Evolutionary conservation across 2,797 vertebrate genomes (phyloP).

Genomic region (Euthynnus affinis): DNA sequence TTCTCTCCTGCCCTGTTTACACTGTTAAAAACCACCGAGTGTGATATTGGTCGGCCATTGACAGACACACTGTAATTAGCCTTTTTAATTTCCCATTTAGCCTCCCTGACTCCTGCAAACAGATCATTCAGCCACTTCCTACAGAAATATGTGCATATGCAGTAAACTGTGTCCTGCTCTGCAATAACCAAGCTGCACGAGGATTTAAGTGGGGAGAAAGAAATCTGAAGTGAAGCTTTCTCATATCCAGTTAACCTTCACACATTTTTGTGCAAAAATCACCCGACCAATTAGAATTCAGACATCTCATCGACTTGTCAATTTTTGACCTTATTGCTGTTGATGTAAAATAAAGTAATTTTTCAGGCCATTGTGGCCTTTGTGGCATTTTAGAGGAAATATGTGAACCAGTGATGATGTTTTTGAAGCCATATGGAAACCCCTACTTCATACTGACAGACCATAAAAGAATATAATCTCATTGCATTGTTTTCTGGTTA

Average conservation of each 20-base stretch:
- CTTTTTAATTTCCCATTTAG: slow-evolving; percentile 76
- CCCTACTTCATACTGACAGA: neutral
- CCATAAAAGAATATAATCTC: neutral
- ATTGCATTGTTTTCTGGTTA: neutral
- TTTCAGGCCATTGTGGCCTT: slow-evolving; percentile 16
- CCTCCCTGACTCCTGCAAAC: slow-evolving; percentile 56
- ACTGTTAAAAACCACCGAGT: slow-evolving; percentile 71
- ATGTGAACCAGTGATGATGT: neutral
- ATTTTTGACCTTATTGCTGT: slow-evolving; percentile 21
- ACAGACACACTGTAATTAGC: slow-evolving; percentile 73
- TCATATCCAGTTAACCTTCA: slow-evolving; percentile 48
- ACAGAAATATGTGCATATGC: slow-evolving; percentile 52
- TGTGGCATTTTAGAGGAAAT: neutral
- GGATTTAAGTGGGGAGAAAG: neutral
- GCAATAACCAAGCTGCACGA: neutral
- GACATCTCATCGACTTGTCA: neutral
- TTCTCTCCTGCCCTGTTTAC: slow-evolving; percentile 55
- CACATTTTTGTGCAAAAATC: neutral
- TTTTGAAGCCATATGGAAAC: slow-evolving; percentile 10
- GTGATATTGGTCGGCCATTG: slow-evolving; percentile 75
- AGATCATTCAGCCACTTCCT: slow-evolving; percentile 57
- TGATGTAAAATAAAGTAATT: neutral
- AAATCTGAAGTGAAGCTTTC: neutral
- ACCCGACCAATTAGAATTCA: neutral
- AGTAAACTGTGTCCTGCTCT: slow-evolving; percentile 36